Evolutionary conservation across 1,140 invertebrate genomes (phyloP).

Genomic region (Matsumurasca onukii): DNA sequence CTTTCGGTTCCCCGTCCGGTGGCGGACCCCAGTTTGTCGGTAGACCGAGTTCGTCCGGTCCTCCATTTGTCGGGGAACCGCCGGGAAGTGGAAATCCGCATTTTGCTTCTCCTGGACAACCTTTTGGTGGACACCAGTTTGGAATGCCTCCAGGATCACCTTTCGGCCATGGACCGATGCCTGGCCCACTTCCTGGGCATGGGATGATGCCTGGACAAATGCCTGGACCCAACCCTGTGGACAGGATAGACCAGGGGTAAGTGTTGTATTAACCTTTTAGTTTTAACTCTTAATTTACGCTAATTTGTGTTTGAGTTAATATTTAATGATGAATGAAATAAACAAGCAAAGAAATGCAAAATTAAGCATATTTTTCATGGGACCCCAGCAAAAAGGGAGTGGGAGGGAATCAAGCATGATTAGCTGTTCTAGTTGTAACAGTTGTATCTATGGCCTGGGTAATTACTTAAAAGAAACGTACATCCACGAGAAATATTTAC

Average conservation of each 20-base stretch:
- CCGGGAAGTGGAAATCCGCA: slow-evolving; percentile 62
- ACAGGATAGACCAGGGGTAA: slow-evolving; percentile 71
- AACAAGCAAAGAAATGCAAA: too few species aligned
- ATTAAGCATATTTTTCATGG: too few species aligned
- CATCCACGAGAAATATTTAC: too few species aligned
- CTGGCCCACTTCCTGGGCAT: slow-evolving; percentile 43
- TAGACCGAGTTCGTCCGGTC: slow-evolving; percentile 66
- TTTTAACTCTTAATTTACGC: too few species aligned
- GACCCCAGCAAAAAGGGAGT: too few species aligned
- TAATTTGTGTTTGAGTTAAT: too few species aligned
- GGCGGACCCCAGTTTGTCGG: slow-evolving; percentile 62
- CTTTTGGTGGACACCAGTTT: slow-evolving; percentile 62
- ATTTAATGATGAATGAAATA: too few species aligned
- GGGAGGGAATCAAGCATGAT: too few species aligned
- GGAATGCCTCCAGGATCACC: slow-evolving; percentile 69
- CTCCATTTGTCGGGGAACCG: slow-evolving; percentile 60
- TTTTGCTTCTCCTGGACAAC: slow-evolving; percentile 62
- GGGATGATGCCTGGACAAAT: slow-evolving; percentile 56
- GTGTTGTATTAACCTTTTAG: too few species aligned
- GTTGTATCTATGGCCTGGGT: too few species aligned
- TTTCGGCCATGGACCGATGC: slow-evolving; percentile 62
- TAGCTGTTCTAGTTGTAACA: too few species aligned
- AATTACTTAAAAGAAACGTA: too few species aligned
- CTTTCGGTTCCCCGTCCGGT: slow-evolving; percentile 66
- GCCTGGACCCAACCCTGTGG: slow-evolving; percentile 66